Evolutionary conservation across 2,888 invertebrate species (phyloP), one percentile per base, ranked within the genome.

Genomic region (Calameuta pallipes): DNA sequence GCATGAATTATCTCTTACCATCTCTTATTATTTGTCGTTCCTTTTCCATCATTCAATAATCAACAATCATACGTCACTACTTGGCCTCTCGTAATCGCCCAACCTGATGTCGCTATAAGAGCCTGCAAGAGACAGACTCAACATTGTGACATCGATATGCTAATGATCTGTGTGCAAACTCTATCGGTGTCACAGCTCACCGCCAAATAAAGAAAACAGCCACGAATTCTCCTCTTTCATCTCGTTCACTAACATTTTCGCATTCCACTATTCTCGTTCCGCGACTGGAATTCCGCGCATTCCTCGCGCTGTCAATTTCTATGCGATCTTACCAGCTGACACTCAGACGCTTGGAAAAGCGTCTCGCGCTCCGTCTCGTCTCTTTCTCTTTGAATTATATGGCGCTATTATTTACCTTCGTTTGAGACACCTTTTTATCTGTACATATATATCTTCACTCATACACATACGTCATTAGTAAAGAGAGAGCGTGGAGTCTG

Each of bases 161-260:
- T 74, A 71, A 70, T 76, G 70, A 68, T 71, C 56, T n/a, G 31
- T 75, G 73, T 69, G 68, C 33, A 71, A 75, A 69, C 76, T 70
- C 56, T 41, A 34, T 41, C 41, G 12, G 70, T 35, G 69, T 76
- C 34, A 37, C 12, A 73, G 69, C 74, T 80, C 76, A 80, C 35
- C n/a, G 73, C 74, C 78, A 78, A 80, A 76, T 76, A 76, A 73
- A 76, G 76, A 76, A 37, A 31, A 71, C 34, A 11, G 71, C 34
- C 33, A 71, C 71, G 71, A 71, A 71, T 71, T 71, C 56, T 56
- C 56, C 56, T 71, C 71, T 71, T 71, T 71, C 71, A 33, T 71
- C 71, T 33, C 71, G 71, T 34, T 56, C 56, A 56, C 56, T 23
- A 23, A 56, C 56, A 23, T 56, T 56, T 56, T 56, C 56, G 56